phyloP scores from a whole-genome alignment of 2,888 invertebrate genomes.

The Nematopogon swammerdamellus region DNA sequence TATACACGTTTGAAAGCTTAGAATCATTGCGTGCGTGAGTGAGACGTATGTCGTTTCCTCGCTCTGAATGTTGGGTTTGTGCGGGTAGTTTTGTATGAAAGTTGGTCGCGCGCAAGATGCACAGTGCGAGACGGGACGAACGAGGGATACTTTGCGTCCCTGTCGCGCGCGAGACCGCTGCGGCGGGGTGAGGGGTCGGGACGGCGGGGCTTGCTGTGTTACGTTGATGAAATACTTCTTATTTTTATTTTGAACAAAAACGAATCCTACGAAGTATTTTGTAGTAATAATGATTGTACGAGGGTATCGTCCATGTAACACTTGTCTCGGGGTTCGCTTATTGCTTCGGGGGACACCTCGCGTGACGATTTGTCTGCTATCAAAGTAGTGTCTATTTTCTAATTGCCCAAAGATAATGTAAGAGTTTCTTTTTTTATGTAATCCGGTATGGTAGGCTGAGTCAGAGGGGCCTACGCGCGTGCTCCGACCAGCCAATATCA shows the following conservation, averaged over 20 bases:
- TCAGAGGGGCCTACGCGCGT: too few species aligned
- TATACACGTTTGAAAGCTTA: too few species aligned
- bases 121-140: constrained; percentile 22
- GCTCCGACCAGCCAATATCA: too few species aligned
- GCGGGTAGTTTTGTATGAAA: not conserved
- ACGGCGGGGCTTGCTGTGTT: constrained; percentile 39
- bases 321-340: too few species aligned
- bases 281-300: not conserved
- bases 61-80: not conserved
- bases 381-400: too few species aligned
- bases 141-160: not conserved
- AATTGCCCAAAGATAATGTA: too few species aligned
- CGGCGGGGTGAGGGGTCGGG: constrained; percentile 20
- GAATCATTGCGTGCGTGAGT: too few species aligned
- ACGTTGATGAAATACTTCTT: constrained; percentile 54
- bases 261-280: not conserved
- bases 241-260: constrained; percentile 30
- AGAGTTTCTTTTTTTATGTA: too few species aligned
- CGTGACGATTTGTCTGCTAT: too few species aligned
- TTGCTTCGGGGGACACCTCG: too few species aligned
- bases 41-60: too few species aligned
- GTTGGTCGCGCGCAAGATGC: constrained; percentile 23
- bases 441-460: too few species aligned
- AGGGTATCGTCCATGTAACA: not conserved
- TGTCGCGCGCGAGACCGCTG: constrained; percentile 32